Evolutionary conservation across 1,140 invertebrate species (phyloP).

Genomic region (Trichomalopsis sarcophagae): DNA sequence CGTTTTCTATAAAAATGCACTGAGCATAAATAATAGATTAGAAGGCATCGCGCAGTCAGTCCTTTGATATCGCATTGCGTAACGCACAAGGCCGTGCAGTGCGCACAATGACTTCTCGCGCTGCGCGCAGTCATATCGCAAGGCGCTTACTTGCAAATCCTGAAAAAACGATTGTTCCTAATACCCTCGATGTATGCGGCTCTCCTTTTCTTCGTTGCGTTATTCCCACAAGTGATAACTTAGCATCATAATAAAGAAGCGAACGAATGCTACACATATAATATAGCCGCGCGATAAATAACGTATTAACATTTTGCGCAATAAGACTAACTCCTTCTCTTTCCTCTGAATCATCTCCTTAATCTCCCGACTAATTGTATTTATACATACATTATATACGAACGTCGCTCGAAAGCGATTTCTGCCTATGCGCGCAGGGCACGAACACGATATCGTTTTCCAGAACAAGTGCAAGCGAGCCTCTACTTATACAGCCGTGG

Average conservation of each 20-base stretch:
- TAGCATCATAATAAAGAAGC: constrained; percentile 37
- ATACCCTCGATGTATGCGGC: background rate
- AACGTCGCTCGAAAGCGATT: constrained; percentile 9
- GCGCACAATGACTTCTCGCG: background rate
- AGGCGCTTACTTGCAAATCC: constrained; percentile 30
- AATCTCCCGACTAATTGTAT: background rate
- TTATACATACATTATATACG: too few species aligned
- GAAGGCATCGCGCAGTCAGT: background rate
- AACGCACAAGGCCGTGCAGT: constrained; percentile 2
- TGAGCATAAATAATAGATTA: constrained; percentile 37
- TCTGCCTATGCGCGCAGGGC: constrained; percentile 1
- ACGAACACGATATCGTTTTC: constrained; percentile 19
- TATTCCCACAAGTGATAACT: constrained; percentile 27
- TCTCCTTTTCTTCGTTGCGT: background rate
- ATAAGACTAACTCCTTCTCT: background rate
- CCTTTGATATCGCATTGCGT: background rate
- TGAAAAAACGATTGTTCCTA: constrained; percentile 34
- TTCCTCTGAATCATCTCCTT: background rate
- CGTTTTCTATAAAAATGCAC: constrained; percentile 33
- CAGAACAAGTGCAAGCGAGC: constrained; percentile 4
- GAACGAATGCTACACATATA: constrained; percentile 14
- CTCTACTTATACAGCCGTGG: background rate
- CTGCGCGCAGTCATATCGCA: background rate
- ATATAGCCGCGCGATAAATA: constrained; percentile 26
- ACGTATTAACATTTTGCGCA: constrained; percentile 15